Evolutionary conservation across 2,888 invertebrate species (phyloP).

Genomic region (Caenorhabditis sp.): DNA sequence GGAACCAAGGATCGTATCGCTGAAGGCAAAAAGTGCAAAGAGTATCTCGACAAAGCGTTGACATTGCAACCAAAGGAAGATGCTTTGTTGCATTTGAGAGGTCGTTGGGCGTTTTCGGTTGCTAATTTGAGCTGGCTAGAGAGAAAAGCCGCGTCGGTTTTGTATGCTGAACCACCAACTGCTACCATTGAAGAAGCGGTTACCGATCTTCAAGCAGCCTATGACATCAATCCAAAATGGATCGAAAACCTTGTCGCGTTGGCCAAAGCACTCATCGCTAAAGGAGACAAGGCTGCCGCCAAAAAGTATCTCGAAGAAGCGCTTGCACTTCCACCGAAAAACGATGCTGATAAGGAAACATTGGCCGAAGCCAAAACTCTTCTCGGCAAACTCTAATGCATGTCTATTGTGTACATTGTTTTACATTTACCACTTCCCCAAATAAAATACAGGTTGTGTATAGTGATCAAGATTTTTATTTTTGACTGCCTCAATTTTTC

Average conservation of each 20-base stretch:
- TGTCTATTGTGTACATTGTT: slow-evolving; percentile 1
- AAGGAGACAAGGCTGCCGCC: slow-evolving; percentile 60
- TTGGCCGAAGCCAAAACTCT: slow-evolving; percentile 47
- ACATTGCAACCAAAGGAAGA: slow-evolving; percentile 54
- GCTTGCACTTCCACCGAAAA: slow-evolving; percentile 29
- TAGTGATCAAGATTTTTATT: neutral
- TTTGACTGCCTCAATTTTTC: neutral
- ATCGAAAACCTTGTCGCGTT: slow-evolving; percentile 73
- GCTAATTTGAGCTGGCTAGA: slow-evolving; percentile 63
- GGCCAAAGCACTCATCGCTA: slow-evolving; percentile 68
- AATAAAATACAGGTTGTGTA: slow-evolving; percentile 1
- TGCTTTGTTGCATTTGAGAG: slow-evolving; percentile 55
- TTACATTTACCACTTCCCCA: neutral
- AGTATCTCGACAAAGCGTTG: slow-evolving; percentile 62
- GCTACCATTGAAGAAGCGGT: slow-evolving; percentile 60
- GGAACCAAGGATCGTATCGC: slow-evolving; percentile 69
- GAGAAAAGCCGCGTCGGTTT: slow-evolving; percentile 54
- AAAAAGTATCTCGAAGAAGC: slow-evolving; percentile 53
- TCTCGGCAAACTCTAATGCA: slow-evolving; percentile 43
- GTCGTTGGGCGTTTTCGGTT: slow-evolving; percentile 56
- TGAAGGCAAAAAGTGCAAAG: slow-evolving; percentile 67
- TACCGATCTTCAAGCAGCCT: slow-evolving; percentile 62
- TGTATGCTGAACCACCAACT: slow-evolving; percentile 56
- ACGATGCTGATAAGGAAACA: slow-evolving; percentile 51
- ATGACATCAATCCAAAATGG: slow-evolving; percentile 72